Percentiles rank a stretch among this genome's conserved stretches.
phyloP scores from a whole-genome alignment of 2,113 vertebrate genomes.

The Siphamia tubifer region DNA sequence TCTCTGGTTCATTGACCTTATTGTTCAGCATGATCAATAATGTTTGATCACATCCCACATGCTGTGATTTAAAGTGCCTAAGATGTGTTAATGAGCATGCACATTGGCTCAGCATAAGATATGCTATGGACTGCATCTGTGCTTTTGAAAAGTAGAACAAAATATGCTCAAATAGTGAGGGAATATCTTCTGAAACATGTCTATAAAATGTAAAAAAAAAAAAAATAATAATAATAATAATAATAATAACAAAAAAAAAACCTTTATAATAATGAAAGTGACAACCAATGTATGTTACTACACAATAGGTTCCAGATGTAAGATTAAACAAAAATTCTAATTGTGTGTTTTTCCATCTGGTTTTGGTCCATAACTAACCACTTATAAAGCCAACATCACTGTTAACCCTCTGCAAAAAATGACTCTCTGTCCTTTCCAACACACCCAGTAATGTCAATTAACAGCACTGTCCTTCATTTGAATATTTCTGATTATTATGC shows the following conservation, averaged over 20 bases:
- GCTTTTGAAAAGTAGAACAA: neutral
- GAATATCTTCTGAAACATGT: neutral
- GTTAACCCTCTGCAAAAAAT: slow-evolving; percentile 32
- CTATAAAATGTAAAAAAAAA: neutral
- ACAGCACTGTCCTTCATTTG: slow-evolving; percentile 70
- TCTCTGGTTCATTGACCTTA: neutral
- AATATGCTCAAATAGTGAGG: neutral
- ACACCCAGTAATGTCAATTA: slow-evolving; percentile 72
- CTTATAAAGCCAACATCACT: slow-evolving; percentile 11
- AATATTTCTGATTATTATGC: slow-evolving; percentile 77
- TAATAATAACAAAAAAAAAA: too few species aligned
- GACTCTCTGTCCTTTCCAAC: slow-evolving; percentile 38
- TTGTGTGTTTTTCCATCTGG: slow-evolving; percentile 5
- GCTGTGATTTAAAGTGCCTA: neutral
- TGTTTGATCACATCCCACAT: neutral
- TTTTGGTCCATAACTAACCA: slow-evolving; percentile 15
- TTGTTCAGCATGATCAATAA: neutral
- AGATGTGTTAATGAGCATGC: slow-evolving; percentile 9
- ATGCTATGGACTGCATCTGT: neutral
- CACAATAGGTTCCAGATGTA: slow-evolving; percentile 1
- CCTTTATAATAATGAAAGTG: neutral
- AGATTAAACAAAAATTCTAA: slow-evolving; percentile 14
- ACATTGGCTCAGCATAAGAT: neutral
- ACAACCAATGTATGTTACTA: neutral
- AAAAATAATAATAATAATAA: too few species aligned